A percentile compares a stretch with the other conserved stretches of the same genome.
phyloP scores from a whole-genome alignment of 2,797 vertebrate genomes.

The Alfaro cultratus region DNA sequence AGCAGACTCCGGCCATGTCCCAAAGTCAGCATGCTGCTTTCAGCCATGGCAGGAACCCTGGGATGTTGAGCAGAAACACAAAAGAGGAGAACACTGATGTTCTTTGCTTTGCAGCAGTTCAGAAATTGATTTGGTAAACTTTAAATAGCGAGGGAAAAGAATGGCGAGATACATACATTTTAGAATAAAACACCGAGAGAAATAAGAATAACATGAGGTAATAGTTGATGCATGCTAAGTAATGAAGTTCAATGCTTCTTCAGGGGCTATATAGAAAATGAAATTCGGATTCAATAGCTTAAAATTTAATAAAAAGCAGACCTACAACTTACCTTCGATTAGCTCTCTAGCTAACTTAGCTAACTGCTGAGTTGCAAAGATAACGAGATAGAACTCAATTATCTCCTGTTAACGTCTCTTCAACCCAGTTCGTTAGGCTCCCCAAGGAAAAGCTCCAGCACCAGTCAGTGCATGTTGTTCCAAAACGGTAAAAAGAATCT shows the following conservation, averaged over 20 bases:
- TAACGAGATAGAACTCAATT: conserved; percentile 13
- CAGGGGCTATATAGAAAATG: background rate
- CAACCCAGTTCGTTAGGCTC: conserved; percentile 10
- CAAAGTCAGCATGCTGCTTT: conserved; percentile 84
- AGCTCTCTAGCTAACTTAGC: conserved; percentile 38
- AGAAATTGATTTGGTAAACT: background rate
- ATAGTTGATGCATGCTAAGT: background rate
- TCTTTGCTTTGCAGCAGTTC: background rate
- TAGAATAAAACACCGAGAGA: background rate
- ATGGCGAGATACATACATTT: background rate
- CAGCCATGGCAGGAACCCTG: conserved; percentile 84
- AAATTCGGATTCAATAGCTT: conserved; percentile 30
- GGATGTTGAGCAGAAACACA: conserved; percentile 25
- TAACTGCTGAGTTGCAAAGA: conserved; percentile 49
- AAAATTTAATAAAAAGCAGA: background rate
- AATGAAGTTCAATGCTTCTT: background rate
- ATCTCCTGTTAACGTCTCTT: background rate
- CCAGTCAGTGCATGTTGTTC: conserved; percentile 30
- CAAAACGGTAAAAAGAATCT: background rate
- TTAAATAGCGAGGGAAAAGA: background rate
- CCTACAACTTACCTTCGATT: conserved; percentile 16
- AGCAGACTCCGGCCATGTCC: conserved; percentile 86
- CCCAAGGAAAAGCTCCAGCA: background rate
- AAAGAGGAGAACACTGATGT: background rate
- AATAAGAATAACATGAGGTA: background rate